Evolutionary conservation across 2,797 vertebrate genomes (phyloP).

Genomic region (Tauraco hartlaubi): DNA sequence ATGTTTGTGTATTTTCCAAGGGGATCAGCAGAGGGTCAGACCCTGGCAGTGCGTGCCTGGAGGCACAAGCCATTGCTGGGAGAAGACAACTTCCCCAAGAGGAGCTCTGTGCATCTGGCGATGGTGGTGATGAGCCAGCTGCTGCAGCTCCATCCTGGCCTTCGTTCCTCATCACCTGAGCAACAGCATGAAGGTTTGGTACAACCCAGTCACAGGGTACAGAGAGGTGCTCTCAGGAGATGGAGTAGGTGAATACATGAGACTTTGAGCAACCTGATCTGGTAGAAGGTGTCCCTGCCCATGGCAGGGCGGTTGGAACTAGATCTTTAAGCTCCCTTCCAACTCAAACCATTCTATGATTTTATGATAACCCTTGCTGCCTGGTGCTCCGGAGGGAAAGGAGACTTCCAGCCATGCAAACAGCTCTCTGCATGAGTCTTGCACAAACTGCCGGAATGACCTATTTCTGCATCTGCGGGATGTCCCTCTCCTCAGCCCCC

Average conservation of each 20-base stretch:
- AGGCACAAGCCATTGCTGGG: neutral
- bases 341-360: too few species aligned
- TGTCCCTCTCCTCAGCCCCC: neutral
- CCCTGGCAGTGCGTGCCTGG: neutral
- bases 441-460: neutral
- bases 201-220: neutral
- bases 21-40: neutral
- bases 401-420: neutral
- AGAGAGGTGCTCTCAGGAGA: neutral
- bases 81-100: neutral
- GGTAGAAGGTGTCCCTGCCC: too few species aligned
- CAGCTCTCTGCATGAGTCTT: neutral
- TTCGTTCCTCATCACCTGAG: neutral
- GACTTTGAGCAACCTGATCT: too few species aligned
- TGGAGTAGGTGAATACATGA: accelerated
- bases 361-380: neutral
- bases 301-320: too few species aligned
- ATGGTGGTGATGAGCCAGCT: neutral
- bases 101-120: neutral
- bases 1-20: neutral
- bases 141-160: neutral
- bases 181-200: neutral
- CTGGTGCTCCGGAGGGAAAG: neutral
- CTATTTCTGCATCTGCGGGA: neutral
- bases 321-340: too few species aligned